A percentile compares a stretch with the other conserved stretches of the same genome.
Conservation (phyloP, 2,888 invertebrate genomes). For the Lasioglossum oenotherae region DNA sequence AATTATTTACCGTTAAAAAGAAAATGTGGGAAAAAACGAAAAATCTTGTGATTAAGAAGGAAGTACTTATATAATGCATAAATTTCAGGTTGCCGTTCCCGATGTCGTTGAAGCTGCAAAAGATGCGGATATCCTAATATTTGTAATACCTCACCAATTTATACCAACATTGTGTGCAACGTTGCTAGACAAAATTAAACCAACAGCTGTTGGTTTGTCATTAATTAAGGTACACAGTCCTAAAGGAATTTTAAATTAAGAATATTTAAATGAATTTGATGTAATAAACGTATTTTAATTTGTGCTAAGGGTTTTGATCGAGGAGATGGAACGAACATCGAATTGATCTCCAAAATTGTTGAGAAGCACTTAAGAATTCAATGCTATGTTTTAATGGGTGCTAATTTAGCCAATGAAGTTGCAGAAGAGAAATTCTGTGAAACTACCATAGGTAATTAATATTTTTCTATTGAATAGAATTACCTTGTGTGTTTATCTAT, state of each 20-base stretch:
- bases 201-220: slow-evolving; percentile 87
- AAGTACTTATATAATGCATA: background rate
- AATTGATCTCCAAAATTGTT: slow-evolving; percentile 88
- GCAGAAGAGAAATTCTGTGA: slow-evolving; percentile 89
- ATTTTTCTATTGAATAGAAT: background rate
- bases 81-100: slow-evolving; percentile 87
- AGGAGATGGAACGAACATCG: slow-evolving; percentile 85
- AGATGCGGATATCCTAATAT: slow-evolving; percentile 88
- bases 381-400: slow-evolving; percentile 89
- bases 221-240: slow-evolving; percentile 86
- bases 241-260: background rate
- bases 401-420: slow-evolving; percentile 89
- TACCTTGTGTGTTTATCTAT: background rate
- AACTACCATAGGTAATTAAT: slow-evolving; percentile 86
- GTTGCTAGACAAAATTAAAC: slow-evolving; percentile 87
- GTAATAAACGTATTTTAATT: background rate
- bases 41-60: too few relatives aligned
- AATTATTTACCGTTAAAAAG: background rate
- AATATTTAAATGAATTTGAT: background rate
- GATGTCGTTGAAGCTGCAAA: slow-evolving; percentile 87
- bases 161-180: slow-evolving; percentile 86
- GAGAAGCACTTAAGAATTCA: slow-evolving; percentile 86
- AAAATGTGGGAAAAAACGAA: too few relatives aligned
- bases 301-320: slow-evolving; percentile 85
- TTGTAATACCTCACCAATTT: slow-evolving; percentile 90